Conservation (phyloP, 2,113 vertebrate genomes). For the Thymallus thymallus region DNA sequence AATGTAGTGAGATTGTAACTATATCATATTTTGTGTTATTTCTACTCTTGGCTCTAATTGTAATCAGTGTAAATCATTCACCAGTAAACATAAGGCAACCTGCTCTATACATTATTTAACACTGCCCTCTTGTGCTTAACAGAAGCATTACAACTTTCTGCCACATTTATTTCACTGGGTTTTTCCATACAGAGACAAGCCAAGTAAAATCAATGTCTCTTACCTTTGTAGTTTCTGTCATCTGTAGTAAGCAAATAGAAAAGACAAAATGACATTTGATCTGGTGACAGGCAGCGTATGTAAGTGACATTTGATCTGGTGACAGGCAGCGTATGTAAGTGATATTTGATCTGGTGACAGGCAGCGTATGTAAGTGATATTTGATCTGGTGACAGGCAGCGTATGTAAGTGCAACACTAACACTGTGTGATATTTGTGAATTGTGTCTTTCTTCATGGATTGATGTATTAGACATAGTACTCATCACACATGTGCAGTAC, state of each 20-base stretch:
- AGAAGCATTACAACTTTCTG: not conserved
- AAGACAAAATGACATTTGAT: not conserved
- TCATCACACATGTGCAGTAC: not conserved
- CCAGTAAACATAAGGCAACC: not conserved
- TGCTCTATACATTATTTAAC: not conserved
- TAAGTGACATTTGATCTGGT: too few relatives aligned
- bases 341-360: not conserved
- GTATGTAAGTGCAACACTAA: not conserved
- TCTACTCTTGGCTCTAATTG: not conserved
- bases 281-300: not conserved
- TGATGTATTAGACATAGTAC: not conserved
- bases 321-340: not conserved
- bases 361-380: not conserved
- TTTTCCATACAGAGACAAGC: not conserved
- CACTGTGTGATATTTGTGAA: not conserved
- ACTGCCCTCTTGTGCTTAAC: not conserved
- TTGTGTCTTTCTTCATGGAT: not conserved
- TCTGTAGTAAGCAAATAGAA: constrained; percentile 45
- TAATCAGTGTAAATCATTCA: not conserved
- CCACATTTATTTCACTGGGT: not conserved
- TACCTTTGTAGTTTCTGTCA: constrained; percentile 68
- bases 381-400: not conserved
- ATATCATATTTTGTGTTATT: not conserved
- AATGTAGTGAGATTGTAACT: not conserved
- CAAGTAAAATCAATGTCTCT: constrained; percentile 18